phyloP scores from a whole-genome alignment of 2,113 vertebrate genomes.

The Damaliscus lunatus region DNA sequence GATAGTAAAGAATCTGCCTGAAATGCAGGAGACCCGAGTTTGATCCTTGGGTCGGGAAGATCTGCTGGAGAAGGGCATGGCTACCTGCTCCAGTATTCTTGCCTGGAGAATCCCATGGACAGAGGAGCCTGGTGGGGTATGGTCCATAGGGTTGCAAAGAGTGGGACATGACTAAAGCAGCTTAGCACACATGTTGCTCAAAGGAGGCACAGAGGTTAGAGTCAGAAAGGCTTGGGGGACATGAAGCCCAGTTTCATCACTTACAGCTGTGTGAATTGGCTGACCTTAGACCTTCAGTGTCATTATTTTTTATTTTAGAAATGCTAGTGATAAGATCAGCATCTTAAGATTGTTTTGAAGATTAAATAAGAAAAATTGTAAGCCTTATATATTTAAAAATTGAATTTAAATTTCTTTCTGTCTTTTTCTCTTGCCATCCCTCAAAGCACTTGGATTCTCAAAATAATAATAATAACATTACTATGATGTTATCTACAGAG shows the following conservation, averaged over 20 bases:
- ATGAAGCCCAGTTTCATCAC: rapidly evolving
- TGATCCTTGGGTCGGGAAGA: not conserved
- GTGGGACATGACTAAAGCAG: not conserved
- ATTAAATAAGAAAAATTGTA: not conserved
- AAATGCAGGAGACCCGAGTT: not conserved
- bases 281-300: not conserved
- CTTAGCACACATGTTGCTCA: not conserved
- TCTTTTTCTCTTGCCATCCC: not conserved
- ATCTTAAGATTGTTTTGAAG: not conserved
- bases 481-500: no score
- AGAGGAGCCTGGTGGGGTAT: not conserved
- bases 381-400: not conserved
- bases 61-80: not conserved
- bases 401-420: not conserved
- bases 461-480: not conserved
- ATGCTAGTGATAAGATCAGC: no score
- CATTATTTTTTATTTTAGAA: not conserved
- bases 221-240: not conserved
- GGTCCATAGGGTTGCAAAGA: not conserved
- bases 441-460: not conserved
- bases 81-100: not conserved
- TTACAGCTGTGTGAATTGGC: not conserved
- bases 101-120: not conserved
- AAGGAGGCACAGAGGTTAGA: not conserved
- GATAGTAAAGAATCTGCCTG: not conserved